Conservation (phyloP, 37 sponge, comb jelly and placozoan genomes). For the Axinella damicornis region DNA sequence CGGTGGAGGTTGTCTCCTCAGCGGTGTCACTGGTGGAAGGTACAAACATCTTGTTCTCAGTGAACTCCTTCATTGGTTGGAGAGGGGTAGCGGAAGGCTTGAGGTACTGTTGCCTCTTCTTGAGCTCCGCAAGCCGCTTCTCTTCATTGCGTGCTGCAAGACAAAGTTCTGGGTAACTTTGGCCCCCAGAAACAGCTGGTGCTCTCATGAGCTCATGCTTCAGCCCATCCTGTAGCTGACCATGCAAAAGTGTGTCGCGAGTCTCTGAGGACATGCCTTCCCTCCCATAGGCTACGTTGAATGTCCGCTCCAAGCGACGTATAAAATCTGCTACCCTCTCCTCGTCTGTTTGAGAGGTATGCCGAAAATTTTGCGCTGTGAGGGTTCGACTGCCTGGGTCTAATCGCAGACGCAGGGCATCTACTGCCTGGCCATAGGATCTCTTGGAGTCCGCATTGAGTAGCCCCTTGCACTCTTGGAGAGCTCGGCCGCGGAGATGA, state of each 20-base stretch:
- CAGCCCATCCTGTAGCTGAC: conserved; percentile 64
- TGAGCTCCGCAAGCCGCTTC: conserved; percentile 15
- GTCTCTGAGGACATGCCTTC: conserved; percentile 43
- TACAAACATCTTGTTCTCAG: background rate
- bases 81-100: background rate
- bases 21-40: background rate
- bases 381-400: conserved; percentile 6
- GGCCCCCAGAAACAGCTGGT: conserved; percentile 57
- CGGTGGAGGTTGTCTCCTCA: too few species aligned
- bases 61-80: too few species aligned
- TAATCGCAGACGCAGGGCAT: background rate
- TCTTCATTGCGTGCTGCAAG: conserved; percentile 59
- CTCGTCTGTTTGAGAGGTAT: conserved; percentile 33
- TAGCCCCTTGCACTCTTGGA: conserved; percentile 37
- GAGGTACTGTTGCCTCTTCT: conserved; percentile 33
- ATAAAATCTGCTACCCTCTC: conserved; percentile 44
- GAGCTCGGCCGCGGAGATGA: conserved; percentile 33
- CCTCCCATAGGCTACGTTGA: conserved; percentile 50
- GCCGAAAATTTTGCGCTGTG: conserved; percentile 31
- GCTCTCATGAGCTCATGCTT: conserved; percentile 40
- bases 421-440: background rate
- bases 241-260: conserved; percentile 25
- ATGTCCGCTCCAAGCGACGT: conserved; percentile 32
- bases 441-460: background rate
- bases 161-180: conserved; percentile 34